Conservation (phyloP, 1,140 invertebrate genomes). For the Drosophila bocki region DNA sequence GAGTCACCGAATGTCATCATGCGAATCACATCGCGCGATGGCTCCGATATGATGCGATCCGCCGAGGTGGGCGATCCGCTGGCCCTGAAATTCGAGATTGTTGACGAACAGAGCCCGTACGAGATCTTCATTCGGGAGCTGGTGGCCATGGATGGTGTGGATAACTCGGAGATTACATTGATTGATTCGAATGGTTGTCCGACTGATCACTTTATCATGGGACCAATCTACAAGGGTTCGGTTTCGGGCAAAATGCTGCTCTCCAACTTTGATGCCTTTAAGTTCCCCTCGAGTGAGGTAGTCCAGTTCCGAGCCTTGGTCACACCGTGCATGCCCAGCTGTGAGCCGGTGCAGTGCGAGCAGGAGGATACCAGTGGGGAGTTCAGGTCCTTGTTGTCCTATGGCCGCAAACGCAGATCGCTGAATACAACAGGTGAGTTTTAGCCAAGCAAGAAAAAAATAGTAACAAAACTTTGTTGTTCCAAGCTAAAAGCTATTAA, state of each 20-base stretch:
- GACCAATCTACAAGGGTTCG: slow-evolving; percentile 92
- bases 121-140: slow-evolving; percentile 97
- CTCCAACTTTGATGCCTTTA: slow-evolving; percentile 98
- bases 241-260: slow-evolving; percentile 92
- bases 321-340: slow-evolving; percentile 96
- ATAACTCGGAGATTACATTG: slow-evolving; percentile 95
- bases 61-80: slow-evolving; percentile 95
- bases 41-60: slow-evolving; percentile 90
- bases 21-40: slow-evolving; percentile 93
- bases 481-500: too few species aligned
- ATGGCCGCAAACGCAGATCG: slow-evolving; percentile 87
- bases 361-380: slow-evolving; percentile 92
- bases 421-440: slow-evolving; percentile 44
- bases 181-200: slow-evolving; percentile 97
- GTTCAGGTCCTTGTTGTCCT: slow-evolving; percentile 91
- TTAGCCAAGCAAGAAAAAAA: too few species aligned
- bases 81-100: slow-evolving; percentile 95
- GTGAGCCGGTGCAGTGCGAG: slow-evolving; percentile 95
- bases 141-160: slow-evolving; percentile 96
- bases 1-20: slow-evolving; percentile 98
- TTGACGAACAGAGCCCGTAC: slow-evolving; percentile 95
- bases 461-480: too few species aligned
- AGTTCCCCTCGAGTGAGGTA: slow-evolving; percentile 97
- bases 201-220: slow-evolving; percentile 97
- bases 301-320: slow-evolving; percentile 97